Base-by-base conservation (phyloP, 37 sponge, comb jelly and placozoan species). In the Mnemiopsis leidyi region DNA sequence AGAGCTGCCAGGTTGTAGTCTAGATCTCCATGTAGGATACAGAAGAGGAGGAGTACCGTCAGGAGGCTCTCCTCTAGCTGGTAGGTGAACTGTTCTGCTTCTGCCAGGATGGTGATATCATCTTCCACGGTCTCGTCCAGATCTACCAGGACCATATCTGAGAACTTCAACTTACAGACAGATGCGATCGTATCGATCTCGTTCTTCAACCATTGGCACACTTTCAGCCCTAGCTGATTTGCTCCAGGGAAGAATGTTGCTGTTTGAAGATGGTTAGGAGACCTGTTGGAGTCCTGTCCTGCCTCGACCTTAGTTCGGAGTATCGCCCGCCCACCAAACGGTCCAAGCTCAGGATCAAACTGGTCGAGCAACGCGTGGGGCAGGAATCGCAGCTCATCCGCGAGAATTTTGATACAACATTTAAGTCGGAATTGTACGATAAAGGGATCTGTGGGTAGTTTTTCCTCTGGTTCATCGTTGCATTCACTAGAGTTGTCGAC, bases 201-300 rank as follows among this genome's bases (percentile, higher is more conserved):
- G 75, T 71, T 71, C 30, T 71, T 71, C n/a, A 71, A 25, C 75
- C 75, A 71, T 25, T 71, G 75, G 75, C 75, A 71, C 30, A 71
- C 75, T 71, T 71, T 71, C 3, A 71, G 75, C 5, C 75, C 75
- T 18, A 71, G 75, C 75, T 71, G 75, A 71, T 71, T 71, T 29
- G 75, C 75, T 23, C 75, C 75, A 23, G 75, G 75, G 5, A 71
- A 25, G 7, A 28, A 23, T 5, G n/a, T 28, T 3, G 75, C 21
- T 48, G 5, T 5, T 48, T 48, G 61, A 13, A 48, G 13, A 13
- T 48, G 61, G n/a, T n/a, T n/a, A 5, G 75, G 21, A 5, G 75
- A 71, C 20, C 20, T 71, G 75, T n/a, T 29, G 75, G 30, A 3
- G 5, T 28, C 75, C 25, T 71, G 30, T 28, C 30, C 75, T 23